Base-by-base conservation (phyloP, 2,113 vertebrate species). In the Neopipo cinnamomea region DNA sequence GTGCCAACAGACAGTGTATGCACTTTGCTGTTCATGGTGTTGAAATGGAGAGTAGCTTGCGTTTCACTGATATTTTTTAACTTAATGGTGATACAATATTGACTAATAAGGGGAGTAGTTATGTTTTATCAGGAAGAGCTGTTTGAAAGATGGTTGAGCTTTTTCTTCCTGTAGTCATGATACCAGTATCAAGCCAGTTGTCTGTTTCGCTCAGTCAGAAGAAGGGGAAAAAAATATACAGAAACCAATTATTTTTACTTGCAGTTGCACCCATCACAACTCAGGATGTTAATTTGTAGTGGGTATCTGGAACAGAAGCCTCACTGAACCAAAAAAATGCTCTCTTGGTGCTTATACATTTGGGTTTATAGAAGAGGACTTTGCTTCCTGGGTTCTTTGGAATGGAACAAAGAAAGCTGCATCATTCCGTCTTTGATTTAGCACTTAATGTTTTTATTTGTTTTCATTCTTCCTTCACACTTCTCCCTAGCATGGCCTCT, bases 401-500 rank as follows among this genome's bases (percentile, higher is more conserved):
- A 66, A 75, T 6, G 35, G 25, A 35, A 58, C 8, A 80, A 53
- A 88, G 47, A 59, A 84, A 67, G 8, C 19, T 61, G 27, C 44
- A 47, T 68, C 12, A 17, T 82, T 78, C 39, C 35, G 5, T 28
- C 28, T 55, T 59, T 85, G 46, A 76, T 74, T 90, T 70, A 91
- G 75, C 62, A 66, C 42, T 90, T 76, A 49, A 75, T 70, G 27
- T 12, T 76, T 83, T 85, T 93, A 75, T 96, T 88, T 85, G 41
- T 37, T 42, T 85, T 10, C 18, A 49, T 65, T 68, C n/a, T 82
- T 68, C 53, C 42, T n/a, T 79, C 61, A 6, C 4, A 4, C 37
- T 56, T 79, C 25, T 92, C 79, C 72, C 46, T 62, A 19, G 63
- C 31, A 44, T 42, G n/a, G 84, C 61, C 94, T 87, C 20, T 9